Base-by-base conservation (phyloP, 2,113 vertebrate genomes). In the Semicossyphus pulcher region DNA sequence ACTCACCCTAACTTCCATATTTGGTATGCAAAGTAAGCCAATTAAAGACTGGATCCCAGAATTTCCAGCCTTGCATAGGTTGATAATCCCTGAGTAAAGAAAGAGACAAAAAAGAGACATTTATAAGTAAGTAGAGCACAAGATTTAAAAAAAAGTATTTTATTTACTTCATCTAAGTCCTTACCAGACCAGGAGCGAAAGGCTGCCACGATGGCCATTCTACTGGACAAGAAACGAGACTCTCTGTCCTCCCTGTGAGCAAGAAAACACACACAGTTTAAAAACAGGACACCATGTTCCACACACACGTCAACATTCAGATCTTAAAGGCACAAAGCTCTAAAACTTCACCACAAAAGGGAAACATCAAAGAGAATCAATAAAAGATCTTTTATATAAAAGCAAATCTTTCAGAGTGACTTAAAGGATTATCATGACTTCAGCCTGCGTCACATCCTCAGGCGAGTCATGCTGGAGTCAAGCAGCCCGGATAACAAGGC, bases 151-250 rank as follows among this genome's bases (percentile, higher is more conserved):
- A 51, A 23, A 28, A 28, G 5, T 16, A 10, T 21, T 16, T 14
- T 47, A 21, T n/a, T 16, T n/a, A 37, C 39, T 15, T 10, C 4
- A 60, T 23, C 18, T 9, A 28, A 53, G 70, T 15, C 42, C 94
- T 91, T 92, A 99, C 98, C 98, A 84, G 98, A 97, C 98, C 98
- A 99, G 20, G 98, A 99, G 48, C 97, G 95, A 89, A 99, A 98
- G 80, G 97, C 96, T 52, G 98, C 97, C 66, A 99, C 96, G 75
- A 99, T 98, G 49, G 97, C 97, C 96, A 99, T 97, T 91, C 96
- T 96, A 88, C 98, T 99, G 15, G 98, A 96, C 85, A 98, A 88
- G 86, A 99, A 98, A 5, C 98, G 95, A 32, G 98, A 93, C 87
- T 99, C 97, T 94, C 96, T 92, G 93, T 99, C 98, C 74, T 99